Evolutionary conservation across 92 coral and sea anemone species (phyloP), one percentile per base, ranked within the genome.

Genomic region (Actinernus sp.): DNA sequence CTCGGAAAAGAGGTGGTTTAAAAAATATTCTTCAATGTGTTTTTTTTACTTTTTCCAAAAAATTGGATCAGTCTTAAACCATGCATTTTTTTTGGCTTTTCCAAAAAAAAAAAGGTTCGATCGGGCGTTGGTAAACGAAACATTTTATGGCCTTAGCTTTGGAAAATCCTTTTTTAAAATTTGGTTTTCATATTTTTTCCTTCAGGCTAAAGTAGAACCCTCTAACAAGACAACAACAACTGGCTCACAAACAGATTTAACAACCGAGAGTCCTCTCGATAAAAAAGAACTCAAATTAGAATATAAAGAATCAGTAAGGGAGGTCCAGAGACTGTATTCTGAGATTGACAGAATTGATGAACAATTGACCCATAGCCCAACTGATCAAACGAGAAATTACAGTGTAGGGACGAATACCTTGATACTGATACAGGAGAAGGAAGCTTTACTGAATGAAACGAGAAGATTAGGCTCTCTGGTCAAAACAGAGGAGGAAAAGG

Each of bases 401-500:
- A 68, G 36, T 37, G 64, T 65, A 1, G 55, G 57, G 20, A 38
- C 57, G 40, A 65, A 56, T 27, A 24, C 61, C 14, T 74, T 73
- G 22, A 65, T 52, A 46, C 14, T 86, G 24, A 68, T 63, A 1
- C 76, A 74, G 22, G 92, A 90, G 44, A 86, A 90, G 23, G 88
- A 72, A 24, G 57, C 73, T 41, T 71, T 80, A 24, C 80, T 64
- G 13, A 73, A 63, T 10, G 88, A 89, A 34, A 53, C 85, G 28
- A 59, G 90, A 23, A 63, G 92, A 37, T 55, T 89, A 28, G 75
- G 88, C 40, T 87, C 87, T 2, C 66, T 89, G 47, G 88, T 87
- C 1, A 68, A 68, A 31, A 73, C 63, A 28, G 96, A 89, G 40
- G 92, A 88, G 31, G 92, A 89, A 51, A 89, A 89, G 88, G 96